Conservation (phyloP, 1,140 invertebrate species). For the Paramacrobiotus metropolitanus region DNA sequence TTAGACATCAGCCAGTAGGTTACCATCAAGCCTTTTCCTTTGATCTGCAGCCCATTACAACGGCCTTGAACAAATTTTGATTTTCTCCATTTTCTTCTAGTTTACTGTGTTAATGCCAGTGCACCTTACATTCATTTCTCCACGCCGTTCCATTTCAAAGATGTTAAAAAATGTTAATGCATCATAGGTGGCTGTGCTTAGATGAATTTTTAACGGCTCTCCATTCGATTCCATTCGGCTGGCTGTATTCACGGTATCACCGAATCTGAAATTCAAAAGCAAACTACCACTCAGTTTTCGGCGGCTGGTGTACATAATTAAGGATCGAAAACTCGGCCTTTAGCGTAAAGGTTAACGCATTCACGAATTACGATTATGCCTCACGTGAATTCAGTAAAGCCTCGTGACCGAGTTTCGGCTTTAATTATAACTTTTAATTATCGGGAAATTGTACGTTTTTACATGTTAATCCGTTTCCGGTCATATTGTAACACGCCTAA, state of each 20-base stretch:
- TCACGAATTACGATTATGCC: neutral
- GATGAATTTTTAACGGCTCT: slow-evolving; percentile 16
- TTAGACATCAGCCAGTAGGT: slow-evolving; percentile 25
- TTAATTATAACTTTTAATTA: too few species aligned
- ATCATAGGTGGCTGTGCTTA: neutral
- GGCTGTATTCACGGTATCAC: slow-evolving; percentile 31
- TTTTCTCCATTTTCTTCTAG: neutral
- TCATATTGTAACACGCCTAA: neutral
- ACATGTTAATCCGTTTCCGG: neutral
- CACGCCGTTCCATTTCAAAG: neutral
- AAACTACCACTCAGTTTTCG: neutral
- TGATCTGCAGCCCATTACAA: neutral
- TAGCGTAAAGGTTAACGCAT: neutral
- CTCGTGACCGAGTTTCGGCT: too few species aligned
- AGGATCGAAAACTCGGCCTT: neutral
- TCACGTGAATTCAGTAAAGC: neutral
- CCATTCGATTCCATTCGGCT: slow-evolving; percentile 29
- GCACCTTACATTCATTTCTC: neutral
- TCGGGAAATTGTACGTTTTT: neutral
- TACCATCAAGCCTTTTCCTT: slow-evolving; percentile 22
- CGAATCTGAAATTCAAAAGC: slow-evolving; percentile 23
- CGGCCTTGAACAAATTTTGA: neutral
- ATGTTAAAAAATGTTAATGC: neutral
- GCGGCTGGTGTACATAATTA: neutral
- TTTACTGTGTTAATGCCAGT: neutral